These are phyloP conservation scores for Dolichopus griseipennis DNA, from an alignment of 2,888 invertebrate species.

Conservation along the genomic window DNA sequence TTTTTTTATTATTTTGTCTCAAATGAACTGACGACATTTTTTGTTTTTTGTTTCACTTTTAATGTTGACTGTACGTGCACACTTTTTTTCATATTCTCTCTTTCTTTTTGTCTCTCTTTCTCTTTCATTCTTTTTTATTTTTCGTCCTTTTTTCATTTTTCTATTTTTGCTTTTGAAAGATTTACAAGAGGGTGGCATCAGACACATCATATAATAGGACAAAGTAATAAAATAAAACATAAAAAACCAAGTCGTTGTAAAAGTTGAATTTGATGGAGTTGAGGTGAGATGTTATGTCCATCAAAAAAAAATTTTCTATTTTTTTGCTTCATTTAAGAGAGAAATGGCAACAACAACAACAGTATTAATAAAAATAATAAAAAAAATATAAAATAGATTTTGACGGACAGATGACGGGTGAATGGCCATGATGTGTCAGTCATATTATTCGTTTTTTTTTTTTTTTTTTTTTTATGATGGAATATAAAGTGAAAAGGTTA, in stretches of 20 bases:
- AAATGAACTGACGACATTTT: neutral
- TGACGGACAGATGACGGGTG: slow-evolving; percentile 4
- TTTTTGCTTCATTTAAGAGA: neutral
- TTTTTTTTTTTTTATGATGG: neutral
- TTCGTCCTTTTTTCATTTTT: neutral
- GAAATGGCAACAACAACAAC: no score
- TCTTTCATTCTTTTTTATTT: neutral
- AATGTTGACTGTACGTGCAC: neutral
- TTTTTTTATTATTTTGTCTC: neutral
- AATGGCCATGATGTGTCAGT: slow-evolving; percentile 1
- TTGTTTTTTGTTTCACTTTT: neutral
- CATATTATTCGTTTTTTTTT: neutral
- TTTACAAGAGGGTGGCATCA: neutral
- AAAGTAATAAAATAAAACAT: neutral
- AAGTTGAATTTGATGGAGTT: neutral
- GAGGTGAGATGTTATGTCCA: slow-evolving; percentile 4
- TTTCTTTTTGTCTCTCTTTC: neutral
- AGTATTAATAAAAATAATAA: no score
- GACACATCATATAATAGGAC: neutral
- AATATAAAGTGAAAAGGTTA: neutral
- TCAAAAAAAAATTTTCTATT: neutral
- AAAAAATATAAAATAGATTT: neutral
- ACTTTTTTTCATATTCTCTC: neutral
- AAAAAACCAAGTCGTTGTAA: neutral
- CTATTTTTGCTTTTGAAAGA: neutral